phyloP scores from a whole-genome alignment of 2,888 invertebrate genomes.

The Deilephila elpenor region DNA sequence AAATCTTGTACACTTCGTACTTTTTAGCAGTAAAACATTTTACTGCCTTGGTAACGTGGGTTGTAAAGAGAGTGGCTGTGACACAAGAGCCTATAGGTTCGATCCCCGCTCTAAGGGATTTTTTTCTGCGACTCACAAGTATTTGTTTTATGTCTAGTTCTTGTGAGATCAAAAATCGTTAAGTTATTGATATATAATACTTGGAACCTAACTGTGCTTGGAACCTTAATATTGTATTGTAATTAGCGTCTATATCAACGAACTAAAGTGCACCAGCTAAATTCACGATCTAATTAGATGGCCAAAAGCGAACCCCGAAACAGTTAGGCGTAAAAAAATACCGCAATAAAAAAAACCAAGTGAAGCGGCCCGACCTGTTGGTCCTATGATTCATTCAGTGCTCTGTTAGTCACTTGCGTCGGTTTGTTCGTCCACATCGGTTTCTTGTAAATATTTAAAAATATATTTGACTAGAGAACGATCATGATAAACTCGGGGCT shows the following conservation, averaged over 20 bases:
- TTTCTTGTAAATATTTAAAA: constrained; percentile 69
- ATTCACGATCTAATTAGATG: constrained; percentile 60
- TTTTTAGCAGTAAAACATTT: no score
- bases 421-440: constrained; percentile 58
- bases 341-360: constrained; percentile 74
- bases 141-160: no score
- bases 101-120: no score
- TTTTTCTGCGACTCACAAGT: no score
- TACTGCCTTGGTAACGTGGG: no score
- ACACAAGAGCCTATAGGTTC: no score
- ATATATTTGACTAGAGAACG: constrained; percentile 66
- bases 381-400: constrained; percentile 72
- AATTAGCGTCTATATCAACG: background rate
- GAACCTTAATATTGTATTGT: no score
- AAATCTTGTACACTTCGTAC: no score
- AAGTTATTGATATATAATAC: no score
- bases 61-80: no score
- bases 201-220: no score
- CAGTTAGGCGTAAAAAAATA: constrained; percentile 72
- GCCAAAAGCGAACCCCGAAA: constrained; percentile 54
- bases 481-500: constrained; percentile 30
- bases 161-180: no score
- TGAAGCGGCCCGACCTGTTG: constrained; percentile 63
- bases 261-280: constrained; percentile 30
- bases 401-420: constrained; percentile 65